Evolutionary conservation across 2,797 vertebrate species (phyloP).

Genomic region (Tauraco hartlaubi): DNA sequence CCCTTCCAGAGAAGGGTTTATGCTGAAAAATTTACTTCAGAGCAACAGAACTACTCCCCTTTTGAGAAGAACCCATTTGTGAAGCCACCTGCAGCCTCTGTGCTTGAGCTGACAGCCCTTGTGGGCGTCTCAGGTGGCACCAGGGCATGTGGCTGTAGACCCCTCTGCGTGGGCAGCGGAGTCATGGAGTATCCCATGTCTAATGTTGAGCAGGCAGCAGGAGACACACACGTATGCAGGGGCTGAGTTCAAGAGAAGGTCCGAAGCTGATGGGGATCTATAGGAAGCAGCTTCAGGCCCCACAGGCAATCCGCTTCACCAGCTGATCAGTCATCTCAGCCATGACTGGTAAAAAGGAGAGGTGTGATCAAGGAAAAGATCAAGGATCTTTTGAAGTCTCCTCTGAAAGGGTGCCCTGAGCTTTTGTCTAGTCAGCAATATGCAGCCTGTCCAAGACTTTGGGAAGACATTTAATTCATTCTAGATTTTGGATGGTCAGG

Average conservation of each 20-base stretch:
- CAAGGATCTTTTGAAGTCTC: not conserved
- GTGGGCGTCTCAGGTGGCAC: too few relatives aligned
- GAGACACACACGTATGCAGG: accelerated
- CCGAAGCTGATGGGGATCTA: not conserved
- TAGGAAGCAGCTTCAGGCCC: not conserved
- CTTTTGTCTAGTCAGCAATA: not conserved
- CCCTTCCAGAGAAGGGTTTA: not conserved
- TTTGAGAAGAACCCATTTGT: not conserved
- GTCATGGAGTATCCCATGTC: accelerated
- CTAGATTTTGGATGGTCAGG: not conserved
- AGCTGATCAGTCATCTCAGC: not conserved
- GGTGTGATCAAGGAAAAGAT: not conserved
- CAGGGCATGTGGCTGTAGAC: not conserved
- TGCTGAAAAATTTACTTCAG: not conserved
- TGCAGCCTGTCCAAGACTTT: not conserved
- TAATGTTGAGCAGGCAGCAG: accelerated
- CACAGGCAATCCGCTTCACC: not conserved
- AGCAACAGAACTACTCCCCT: not conserved
- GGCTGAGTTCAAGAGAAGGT: not conserved
- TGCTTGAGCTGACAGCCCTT: not conserved
- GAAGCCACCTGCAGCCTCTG: not conserved
- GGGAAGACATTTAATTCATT: not conserved
- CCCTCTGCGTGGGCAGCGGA: accelerated
- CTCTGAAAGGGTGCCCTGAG: not conserved
- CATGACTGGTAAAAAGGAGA: not conserved